Evolutionary conservation across 2,888 invertebrate genomes (phyloP).

Genomic region (Thecocarcelia acutangulata): DNA sequence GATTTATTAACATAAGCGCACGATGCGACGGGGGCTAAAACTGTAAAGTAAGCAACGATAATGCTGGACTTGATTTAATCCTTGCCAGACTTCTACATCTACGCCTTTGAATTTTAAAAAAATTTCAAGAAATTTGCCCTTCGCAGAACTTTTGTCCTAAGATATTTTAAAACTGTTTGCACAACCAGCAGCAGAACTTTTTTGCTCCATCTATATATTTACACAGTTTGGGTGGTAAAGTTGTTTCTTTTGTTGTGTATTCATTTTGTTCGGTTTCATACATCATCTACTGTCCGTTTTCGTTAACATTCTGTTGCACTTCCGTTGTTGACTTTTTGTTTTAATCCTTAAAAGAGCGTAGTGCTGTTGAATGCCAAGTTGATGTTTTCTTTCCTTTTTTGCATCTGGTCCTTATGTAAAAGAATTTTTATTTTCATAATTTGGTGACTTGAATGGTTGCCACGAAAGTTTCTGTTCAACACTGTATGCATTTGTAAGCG

Average conservation of each 20-base stretch:
- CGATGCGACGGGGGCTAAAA: too few relatives aligned
- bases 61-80: too few relatives aligned
- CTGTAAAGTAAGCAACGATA: too few relatives aligned
- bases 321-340: conserved; percentile 56
- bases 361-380: conserved; percentile 22
- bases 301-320: conserved; percentile 43
- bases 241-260: neutral
- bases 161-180: too few relatives aligned
- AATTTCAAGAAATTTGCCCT: too few relatives aligned
- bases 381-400: conserved; percentile 26
- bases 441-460: conserved; percentile 32
- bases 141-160: too few relatives aligned
- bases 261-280: conserved; percentile 9
- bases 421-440: neutral
- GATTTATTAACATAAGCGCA: too few relatives aligned
- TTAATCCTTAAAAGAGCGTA: conserved; percentile 32
- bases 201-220: too few relatives aligned
- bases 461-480: conserved; percentile 24
- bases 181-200: too few relatives aligned
- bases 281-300: conserved; percentile 17
- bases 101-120: too few relatives aligned
- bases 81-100: too few relatives aligned
- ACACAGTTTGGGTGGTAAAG: neutral
- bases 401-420: neutral
- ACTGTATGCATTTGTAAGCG: neutral